A percentile compares a stretch with the other conserved stretches of the same genome.
Conservation (phyloP, 2,888 invertebrate genomes). For the Gortyna flavago region DNA sequence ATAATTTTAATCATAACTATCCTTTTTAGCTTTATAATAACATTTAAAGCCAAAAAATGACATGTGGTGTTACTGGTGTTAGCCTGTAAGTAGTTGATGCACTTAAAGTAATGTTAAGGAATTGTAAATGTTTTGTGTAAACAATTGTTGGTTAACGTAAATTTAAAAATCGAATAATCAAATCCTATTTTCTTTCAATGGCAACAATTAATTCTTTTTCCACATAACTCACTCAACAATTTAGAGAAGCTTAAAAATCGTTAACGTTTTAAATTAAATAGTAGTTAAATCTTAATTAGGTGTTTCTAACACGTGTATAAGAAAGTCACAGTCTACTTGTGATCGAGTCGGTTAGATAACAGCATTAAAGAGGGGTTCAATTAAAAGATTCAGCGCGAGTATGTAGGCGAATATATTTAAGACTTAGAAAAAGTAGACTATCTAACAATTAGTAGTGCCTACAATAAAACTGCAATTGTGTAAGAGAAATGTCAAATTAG, state of each 20-base stretch:
- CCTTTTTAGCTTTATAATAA: not conserved
- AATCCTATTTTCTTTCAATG: too few relatives aligned
- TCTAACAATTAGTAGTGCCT: constrained; percentile 2
- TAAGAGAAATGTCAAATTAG: not conserved
- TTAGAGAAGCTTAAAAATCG: constrained; percentile 17
- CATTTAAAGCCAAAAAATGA: not conserved
- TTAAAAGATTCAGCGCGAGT: constrained; percentile 42
- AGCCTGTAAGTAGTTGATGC: not conserved
- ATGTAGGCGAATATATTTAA: constrained; percentile 37
- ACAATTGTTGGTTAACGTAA: too few relatives aligned
- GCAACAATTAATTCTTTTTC: not conserved
- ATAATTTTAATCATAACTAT: not conserved
- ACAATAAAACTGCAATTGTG: not conserved
- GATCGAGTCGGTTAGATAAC: constrained; percentile 46
- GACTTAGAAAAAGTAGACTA: constrained; percentile 13
- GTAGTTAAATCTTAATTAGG: constrained; percentile 27
- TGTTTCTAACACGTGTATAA: constrained; percentile 27
- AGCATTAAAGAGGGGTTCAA: constrained; percentile 28
- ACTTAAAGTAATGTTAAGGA: not conserved
- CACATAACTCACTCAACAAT: not conserved
- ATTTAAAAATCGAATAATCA: not conserved
- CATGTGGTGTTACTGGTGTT: not conserved
- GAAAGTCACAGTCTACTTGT: constrained; percentile 56
- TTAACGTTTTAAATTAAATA: constrained; percentile 30
- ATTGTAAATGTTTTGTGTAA: too few relatives aligned